phyloP scores from a whole-genome alignment of 2,888 invertebrate genomes.

The Nineta flava region DNA sequence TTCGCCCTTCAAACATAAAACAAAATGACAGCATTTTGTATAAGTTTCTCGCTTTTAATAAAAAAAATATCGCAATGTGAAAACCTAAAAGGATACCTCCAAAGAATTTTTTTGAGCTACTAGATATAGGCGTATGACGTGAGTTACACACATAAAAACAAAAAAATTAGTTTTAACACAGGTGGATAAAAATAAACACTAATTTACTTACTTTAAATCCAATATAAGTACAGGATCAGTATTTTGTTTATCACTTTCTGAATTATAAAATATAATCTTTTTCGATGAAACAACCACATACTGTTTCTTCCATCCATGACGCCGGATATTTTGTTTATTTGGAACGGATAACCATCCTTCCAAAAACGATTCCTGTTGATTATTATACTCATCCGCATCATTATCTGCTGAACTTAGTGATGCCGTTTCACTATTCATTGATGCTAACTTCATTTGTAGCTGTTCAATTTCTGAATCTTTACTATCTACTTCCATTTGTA shows the following conservation, averaged over 20 bases:
- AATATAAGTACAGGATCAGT: slow-evolving; percentile 88
- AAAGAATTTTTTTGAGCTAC: too few relatives aligned
- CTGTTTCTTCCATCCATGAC: slow-evolving; percentile 94
- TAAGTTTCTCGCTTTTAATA: too few relatives aligned
- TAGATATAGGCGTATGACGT: too few relatives aligned
- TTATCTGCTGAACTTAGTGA: slow-evolving; percentile 83
- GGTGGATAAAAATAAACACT: not conserved
- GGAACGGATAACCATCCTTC: slow-evolving; percentile 96
- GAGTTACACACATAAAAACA: too few relatives aligned
- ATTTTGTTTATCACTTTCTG: slow-evolving; percentile 85
- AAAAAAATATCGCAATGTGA: too few relatives aligned
- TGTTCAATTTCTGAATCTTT: slow-evolving; percentile 95
- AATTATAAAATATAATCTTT: slow-evolving; percentile 94
- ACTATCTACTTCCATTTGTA: slow-evolving; percentile 93
- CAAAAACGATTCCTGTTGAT: slow-evolving; percentile 54
- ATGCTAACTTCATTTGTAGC: slow-evolving; percentile 67
- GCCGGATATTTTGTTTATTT: slow-evolving; percentile 84
- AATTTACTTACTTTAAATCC: slow-evolving; percentile 72
- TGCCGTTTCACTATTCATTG: slow-evolving; percentile 71
- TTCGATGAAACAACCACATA: slow-evolving; percentile 93
- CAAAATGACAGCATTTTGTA: too few relatives aligned
- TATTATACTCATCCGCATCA: slow-evolving; percentile 54
- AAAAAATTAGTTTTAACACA: too few relatives aligned
- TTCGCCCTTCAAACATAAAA: too few relatives aligned
- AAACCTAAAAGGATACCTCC: too few relatives aligned